Percentiles rank a stretch among this genome's conserved stretches.
These are phyloP conservation scores for Bedellia somnulentella DNA, from an alignment of 2,888 invertebrate genomes.

Conservation along the genomic window DNA sequence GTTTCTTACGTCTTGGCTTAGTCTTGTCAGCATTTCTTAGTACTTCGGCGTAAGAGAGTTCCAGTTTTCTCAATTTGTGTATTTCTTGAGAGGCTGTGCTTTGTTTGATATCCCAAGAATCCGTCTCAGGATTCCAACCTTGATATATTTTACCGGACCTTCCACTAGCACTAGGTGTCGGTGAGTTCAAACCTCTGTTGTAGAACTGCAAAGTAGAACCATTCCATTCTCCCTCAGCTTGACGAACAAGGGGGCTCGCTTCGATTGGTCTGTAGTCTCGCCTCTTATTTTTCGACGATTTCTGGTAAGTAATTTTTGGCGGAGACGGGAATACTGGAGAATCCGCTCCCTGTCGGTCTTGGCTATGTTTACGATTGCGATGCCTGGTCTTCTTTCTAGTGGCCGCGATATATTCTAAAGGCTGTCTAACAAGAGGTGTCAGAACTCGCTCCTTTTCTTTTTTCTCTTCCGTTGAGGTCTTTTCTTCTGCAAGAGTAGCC, in stretches of 20 bases:
- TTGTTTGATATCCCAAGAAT: conserved; percentile 53
- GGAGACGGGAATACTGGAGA: conserved; percentile 70
- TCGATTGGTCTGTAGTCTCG: conserved; percentile 62
- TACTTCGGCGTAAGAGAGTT: conserved; percentile 84
- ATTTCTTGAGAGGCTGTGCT: conserved; percentile 83
- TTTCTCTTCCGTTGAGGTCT: conserved; percentile 21
- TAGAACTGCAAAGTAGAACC: conserved; percentile 72
- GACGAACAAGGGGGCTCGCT: conserved; percentile 47
- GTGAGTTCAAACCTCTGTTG: conserved; percentile 62
- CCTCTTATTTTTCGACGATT: conserved; percentile 57
- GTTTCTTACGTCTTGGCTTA: conserved; percentile 52
- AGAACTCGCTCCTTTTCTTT: conserved; percentile 49
- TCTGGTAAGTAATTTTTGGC: conserved; percentile 65
- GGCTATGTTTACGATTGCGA: conserved; percentile 66
- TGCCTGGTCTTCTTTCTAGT: conserved; percentile 71
- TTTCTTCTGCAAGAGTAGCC: conserved; percentile 6
- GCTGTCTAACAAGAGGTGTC: conserved; percentile 70
- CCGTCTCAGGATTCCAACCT: conserved; percentile 49
- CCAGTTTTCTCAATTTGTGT: conserved; percentile 77
- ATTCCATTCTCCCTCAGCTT: conserved; percentile 63
- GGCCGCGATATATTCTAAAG: conserved; percentile 73
- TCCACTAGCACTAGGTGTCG: conserved; percentile 59
- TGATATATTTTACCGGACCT: conserved; percentile 50
- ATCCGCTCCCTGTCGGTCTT: conserved; percentile 66
- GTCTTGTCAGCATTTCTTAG: conserved; percentile 70